phyloP scores from a whole-genome alignment of 1,140 invertebrate species.

The Scaptodrosophila lebanonensis region DNA sequence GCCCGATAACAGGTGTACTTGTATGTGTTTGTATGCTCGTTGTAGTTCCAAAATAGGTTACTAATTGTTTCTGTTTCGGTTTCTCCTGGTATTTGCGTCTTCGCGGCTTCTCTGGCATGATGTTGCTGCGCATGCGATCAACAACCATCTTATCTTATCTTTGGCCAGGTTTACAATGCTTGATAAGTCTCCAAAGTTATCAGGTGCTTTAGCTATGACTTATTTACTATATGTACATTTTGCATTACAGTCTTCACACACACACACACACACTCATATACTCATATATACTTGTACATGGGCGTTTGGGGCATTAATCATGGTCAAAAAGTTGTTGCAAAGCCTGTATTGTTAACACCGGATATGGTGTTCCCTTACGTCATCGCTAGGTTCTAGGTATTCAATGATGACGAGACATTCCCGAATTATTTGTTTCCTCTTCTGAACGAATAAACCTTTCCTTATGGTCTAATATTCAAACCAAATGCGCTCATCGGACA shows the following conservation, averaged over 20 bases:
- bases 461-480: no score
- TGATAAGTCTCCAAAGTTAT: no score
- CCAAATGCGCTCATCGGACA: no score
- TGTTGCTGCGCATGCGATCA: conserved; percentile 55
- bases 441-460: no score
- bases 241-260: conserved; percentile 3
- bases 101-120: no score
- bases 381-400: conserved; percentile 7
- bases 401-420: conserved; percentile 8
- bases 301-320: conserved; percentile 44
- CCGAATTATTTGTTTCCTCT: no score
- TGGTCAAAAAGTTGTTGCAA: conserved; percentile 37
- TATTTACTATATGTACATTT: not conserved
- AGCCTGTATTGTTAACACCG: conserved; percentile 21
- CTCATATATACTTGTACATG: not conserved
- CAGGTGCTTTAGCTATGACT: not conserved
- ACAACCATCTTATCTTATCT: conserved; percentile 41
- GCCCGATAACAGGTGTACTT: conserved; percentile 63
- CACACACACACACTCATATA: not conserved
- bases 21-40: no score
- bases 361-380: conserved; percentile 34
- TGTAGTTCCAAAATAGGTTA: conserved; percentile 56
- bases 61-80: conserved; percentile 13
- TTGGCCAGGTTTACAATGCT: no score
- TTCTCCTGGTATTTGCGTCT: no score